phyloP scores from a whole-genome alignment of 2,888 invertebrate species.

The Cactoblastis cactorum region DNA sequence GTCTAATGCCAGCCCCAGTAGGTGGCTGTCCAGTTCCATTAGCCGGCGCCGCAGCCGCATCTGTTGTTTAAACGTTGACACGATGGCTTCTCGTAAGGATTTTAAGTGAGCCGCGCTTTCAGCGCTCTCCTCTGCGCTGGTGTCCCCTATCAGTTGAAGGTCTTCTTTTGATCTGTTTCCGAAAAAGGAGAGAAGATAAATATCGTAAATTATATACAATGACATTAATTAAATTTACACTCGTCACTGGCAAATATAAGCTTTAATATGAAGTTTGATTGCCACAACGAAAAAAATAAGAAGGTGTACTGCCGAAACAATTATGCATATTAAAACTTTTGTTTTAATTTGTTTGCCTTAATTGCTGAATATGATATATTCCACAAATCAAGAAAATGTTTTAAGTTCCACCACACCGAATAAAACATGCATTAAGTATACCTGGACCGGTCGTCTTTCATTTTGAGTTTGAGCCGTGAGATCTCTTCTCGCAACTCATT shows the following conservation, averaged over 20 bases:
- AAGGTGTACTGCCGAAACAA: too few species aligned
- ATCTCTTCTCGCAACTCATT: slow-evolving; percentile 92
- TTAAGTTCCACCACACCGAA: too few species aligned
- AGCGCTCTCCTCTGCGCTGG: slow-evolving; percentile 47
- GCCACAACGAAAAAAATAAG: too few species aligned
- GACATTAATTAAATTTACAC: too few species aligned
- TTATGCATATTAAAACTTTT: too few species aligned
- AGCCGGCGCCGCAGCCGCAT: slow-evolving; percentile 92
- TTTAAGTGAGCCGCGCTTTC: slow-evolving; percentile 76
- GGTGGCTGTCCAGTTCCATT: slow-evolving; percentile 94
- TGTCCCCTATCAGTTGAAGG: slow-evolving; percentile 38
- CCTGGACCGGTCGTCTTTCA: slow-evolving; percentile 84
- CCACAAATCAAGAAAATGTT: too few species aligned
- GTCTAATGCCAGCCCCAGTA: slow-evolving; percentile 91
- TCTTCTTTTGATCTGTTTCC: slow-evolving; percentile 56
- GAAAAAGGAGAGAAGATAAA: too few species aligned
- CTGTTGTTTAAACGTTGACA: slow-evolving; percentile 94
- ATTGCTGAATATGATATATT: too few species aligned
- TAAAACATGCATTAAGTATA: slow-evolving; percentile 26
- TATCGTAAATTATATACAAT: too few species aligned
- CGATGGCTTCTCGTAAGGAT: slow-evolving; percentile 89
- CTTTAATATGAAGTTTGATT: too few species aligned
- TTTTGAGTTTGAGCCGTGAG: slow-evolving; percentile 86
- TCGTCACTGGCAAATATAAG: too few species aligned
- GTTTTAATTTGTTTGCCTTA: too few species aligned